These are phyloP conservation scores for Whitmania pigra DNA, from an alignment of 1,140 invertebrate genomes.

Conservation along the genomic window DNA sequence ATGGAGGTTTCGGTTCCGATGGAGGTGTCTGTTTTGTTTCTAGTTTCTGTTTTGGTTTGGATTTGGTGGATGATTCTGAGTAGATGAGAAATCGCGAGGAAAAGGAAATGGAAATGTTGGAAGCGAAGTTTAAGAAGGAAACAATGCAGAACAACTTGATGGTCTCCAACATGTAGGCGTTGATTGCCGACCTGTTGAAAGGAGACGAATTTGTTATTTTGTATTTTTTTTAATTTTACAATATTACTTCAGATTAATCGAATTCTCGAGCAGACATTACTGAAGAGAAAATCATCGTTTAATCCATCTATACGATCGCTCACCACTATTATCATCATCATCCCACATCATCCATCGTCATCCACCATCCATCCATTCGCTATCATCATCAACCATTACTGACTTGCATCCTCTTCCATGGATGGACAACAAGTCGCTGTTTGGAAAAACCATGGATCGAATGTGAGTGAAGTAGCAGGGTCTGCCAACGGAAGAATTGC, in stretches of 20 bases:
- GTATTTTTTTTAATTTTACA: not conserved
- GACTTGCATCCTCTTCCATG: slow-evolving; percentile 1
- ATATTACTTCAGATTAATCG: not conserved
- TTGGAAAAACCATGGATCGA: not conserved
- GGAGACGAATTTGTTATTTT: not conserved
- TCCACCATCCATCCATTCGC: no score
- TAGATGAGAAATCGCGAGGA: not conserved
- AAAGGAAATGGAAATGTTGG: not conserved
- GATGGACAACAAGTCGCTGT: not conserved
- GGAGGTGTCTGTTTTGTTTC: no score
- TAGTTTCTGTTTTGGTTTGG: not conserved
- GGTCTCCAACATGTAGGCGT: slow-evolving; percentile 2
- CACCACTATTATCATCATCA: no score
- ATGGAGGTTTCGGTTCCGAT: no score
- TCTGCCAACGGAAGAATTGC: not conserved
- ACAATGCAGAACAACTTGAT: not conserved
- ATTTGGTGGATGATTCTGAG: not conserved
- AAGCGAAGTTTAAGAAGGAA: not conserved
- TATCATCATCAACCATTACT: not conserved
- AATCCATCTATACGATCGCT: no score
- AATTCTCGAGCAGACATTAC: not conserved
- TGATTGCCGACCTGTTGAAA: not conserved
- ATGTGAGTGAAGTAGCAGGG: not conserved
- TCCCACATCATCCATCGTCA: no score
- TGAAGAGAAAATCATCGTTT: not conserved